Conservation (phyloP, 2,797 vertebrate species). For the Distichodus sexfasciatus region DNA sequence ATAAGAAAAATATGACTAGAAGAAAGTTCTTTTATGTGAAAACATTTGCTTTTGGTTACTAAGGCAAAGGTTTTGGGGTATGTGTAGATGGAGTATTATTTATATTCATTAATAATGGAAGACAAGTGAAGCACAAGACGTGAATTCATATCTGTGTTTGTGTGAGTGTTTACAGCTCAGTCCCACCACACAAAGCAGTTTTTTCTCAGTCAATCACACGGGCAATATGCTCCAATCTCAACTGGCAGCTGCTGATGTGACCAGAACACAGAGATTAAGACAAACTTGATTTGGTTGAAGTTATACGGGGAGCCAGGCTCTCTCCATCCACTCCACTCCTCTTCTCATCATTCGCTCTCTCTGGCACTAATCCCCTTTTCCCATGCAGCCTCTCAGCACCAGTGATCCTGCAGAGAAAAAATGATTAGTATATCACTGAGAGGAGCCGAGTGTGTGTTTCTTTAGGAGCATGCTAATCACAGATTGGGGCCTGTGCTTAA, state of each 20-base stretch:
- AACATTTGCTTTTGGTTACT: too few relatives aligned
- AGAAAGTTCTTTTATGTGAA: too few relatives aligned
- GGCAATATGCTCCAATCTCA: slow-evolving; percentile 78
- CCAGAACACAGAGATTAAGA: slow-evolving; percentile 75
- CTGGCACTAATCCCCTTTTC: slow-evolving; percentile 8
- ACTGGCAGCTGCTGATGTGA: slow-evolving; percentile 72
- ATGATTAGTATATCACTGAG: background rate
- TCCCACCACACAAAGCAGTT: slow-evolving; percentile 54
- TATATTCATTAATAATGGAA: slow-evolving; percentile 15
- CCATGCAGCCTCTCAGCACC: background rate
- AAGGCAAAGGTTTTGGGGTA: too few relatives aligned
- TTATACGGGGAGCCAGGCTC: slow-evolving; percentile 21
- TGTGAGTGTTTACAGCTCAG: background rate
- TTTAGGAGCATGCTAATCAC: background rate
- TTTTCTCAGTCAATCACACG: slow-evolving; percentile 56
- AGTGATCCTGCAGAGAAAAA: slow-evolving; percentile 15
- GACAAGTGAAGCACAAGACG: slow-evolving; percentile 14
- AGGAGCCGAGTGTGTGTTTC: background rate
- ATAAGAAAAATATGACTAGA: too few relatives aligned
- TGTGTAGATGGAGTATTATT: background rate
- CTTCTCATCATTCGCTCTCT: background rate
- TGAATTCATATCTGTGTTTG: slow-evolving; percentile 6
- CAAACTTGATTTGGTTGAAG: slow-evolving; percentile 71
- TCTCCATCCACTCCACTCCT: background rate
- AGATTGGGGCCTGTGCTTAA: background rate